phyloP scores from a whole-genome alignment of 2,888 invertebrate species.

The Podotricha telesiphe region DNA sequence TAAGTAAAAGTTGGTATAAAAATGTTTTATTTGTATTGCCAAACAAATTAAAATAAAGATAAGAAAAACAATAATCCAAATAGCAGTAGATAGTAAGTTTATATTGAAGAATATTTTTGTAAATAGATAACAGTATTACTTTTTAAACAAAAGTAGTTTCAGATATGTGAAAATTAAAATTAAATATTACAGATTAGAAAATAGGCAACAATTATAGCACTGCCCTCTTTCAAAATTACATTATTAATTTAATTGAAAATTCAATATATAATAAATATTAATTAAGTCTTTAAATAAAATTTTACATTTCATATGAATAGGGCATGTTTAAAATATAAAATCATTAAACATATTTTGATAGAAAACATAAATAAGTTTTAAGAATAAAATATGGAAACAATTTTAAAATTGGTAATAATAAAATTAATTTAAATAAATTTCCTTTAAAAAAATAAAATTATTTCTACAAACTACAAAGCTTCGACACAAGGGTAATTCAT shows the following conservation, averaged over 20 bases:
- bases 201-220: conserved; percentile 5
- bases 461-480: conserved; percentile 30
- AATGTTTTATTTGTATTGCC: conserved; percentile 33
- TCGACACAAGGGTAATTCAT: conserved; percentile 32
- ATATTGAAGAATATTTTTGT: conserved; percentile 47
- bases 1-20: conserved; percentile 17
- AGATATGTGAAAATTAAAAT: conserved; percentile 27
- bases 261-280: neutral
- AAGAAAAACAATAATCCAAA: conserved; percentile 31
- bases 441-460: conserved; percentile 3
- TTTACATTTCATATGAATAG: conserved; percentile 6
- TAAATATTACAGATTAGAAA: conserved; percentile 15
- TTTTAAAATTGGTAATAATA: neutral
- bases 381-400: conserved; percentile 22
- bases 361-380: neutral
- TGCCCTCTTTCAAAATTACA: neutral
- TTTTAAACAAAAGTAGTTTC: conserved; percentile 40
- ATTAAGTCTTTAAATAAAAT: conserved; percentile 11
- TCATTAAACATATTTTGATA: neutral
- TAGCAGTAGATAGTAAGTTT: conserved; percentile 39
- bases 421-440: conserved; percentile 25
- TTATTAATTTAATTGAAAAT: conserved; percentile 15
- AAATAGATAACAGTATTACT: conserved; percentile 40
- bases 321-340: conserved; percentile 14
- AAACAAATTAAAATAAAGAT: conserved; percentile 33